Evolutionary conservation across 64 coral and sea anemone species (phyloP), one percentile per base, ranked within the genome.

Genomic region (Pocillopora verrucosa): DNA sequence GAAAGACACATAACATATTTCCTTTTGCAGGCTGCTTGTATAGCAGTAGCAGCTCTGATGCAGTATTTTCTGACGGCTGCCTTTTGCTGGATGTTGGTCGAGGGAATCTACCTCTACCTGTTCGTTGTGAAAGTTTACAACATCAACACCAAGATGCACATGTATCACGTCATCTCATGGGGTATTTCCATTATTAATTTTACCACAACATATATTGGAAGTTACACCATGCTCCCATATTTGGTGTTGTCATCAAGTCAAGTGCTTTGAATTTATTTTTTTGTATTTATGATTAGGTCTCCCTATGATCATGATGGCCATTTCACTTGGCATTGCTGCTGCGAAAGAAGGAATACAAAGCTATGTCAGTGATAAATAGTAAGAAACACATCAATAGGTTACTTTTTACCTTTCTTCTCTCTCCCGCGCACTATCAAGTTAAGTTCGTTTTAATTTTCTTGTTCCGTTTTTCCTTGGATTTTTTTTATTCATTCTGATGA

Each of bases 91-190:
- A 93, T 93, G 91, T 16, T 92, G 4, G 15, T 86, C 59, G 90
- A 92, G 61, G 90, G 90, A 14, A 45, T 92, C 80, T 85, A 87
- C 11, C 74, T 92, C 3, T 92, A 92, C 36, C 16, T 89, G 16
- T 79, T 72, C 58, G 20, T 93, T 75, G 86, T 93, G 1, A 81
- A 82, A 64, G 91, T 93, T 65, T 91, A 91, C 73, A 91, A 91
- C 81, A 59, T 83, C 16, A 61, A 82, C 35, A 86, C 38, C 57
- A 86, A 65, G 34, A 56, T 91, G 69, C 61, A 65, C 15, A 56
- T 63, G 22, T 91, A 80, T 34, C 75, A 91, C 24, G 16, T 83
- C 37, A 73, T 86, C 12, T 73, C 90, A 7, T 91, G 90, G 90
- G 81, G 80, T 91, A 86, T 77, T 80, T 38, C 0, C 4, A 56